These are phyloP conservation scores for Eucriotettix oculatus DNA, from an alignment of 2,888 invertebrate genomes.

Conservation along the genomic window DNA sequence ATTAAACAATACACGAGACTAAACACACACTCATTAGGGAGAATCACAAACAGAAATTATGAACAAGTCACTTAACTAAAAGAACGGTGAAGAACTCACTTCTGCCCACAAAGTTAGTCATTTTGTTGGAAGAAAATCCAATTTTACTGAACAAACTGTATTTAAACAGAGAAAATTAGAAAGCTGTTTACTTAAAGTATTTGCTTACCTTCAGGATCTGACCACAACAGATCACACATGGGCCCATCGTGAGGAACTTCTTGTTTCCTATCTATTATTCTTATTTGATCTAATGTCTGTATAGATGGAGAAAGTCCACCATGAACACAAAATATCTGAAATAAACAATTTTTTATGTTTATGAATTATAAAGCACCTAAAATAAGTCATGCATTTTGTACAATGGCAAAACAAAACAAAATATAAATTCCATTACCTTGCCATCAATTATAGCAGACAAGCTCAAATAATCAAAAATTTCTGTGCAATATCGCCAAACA, in stretches of 20 bases:
- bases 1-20: too few relatives aligned
- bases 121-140: too few relatives aligned
- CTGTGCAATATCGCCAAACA: constrained; percentile 99
- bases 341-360: constrained; percentile 1
- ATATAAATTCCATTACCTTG: constrained; percentile 32
- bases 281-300: constrained; percentile 94
- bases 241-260: constrained; percentile 97
- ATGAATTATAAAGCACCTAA: background rate
- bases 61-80: too few relatives aligned
- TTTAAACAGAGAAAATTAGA: too few relatives aligned
- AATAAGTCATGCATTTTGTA: background rate
- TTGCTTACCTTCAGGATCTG: constrained; percentile 84
- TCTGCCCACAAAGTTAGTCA: too few relatives aligned
- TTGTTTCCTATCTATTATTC: constrained; percentile 96
- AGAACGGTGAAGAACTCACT: too few relatives aligned
- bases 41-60: too few relatives aligned
- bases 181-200: background rate
- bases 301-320: constrained; percentile 97
- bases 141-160: too few relatives aligned
- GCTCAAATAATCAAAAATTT: constrained; percentile 95
- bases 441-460: constrained; percentile 95
- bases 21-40: too few relatives aligned
- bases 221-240: constrained; percentile 99
- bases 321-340: constrained; percentile 92
- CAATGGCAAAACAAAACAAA: background rate